phyloP scores from a whole-genome alignment of 2,113 vertebrate genomes.

The Rhagologus leucostigma region DNA sequence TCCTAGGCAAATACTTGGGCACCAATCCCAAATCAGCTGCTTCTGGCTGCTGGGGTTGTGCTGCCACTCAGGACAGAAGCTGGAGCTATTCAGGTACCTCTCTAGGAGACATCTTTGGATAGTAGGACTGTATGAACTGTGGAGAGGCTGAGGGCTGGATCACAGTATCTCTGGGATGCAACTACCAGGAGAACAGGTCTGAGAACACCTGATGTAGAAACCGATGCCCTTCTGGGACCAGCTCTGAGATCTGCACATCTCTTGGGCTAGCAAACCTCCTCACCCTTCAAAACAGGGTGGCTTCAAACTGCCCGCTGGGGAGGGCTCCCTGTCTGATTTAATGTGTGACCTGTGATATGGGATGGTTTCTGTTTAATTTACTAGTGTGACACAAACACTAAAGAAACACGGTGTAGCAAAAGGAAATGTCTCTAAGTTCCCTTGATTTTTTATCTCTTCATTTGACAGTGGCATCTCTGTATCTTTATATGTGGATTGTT shows the following conservation, averaged over 20 bases:
- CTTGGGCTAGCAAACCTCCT: background rate
- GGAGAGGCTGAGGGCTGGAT: background rate
- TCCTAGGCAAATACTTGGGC: background rate
- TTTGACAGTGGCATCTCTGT: background rate
- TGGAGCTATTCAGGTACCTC: background rate
- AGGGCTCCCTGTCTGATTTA: background rate
- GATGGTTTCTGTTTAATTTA: background rate
- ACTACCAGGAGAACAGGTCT: background rate
- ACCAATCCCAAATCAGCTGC: background rate
- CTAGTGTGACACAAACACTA: background rate
- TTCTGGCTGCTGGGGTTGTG: background rate
- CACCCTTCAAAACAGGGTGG: background rate
- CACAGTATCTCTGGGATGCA: background rate
- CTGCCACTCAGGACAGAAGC: background rate
- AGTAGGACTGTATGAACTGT: background rate
- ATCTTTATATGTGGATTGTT: background rate
- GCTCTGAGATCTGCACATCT: background rate
- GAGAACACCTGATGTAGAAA: background rate
- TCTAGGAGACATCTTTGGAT: background rate
- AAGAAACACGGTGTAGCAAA: background rate
- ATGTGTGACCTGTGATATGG: background rate
- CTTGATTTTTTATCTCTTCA: background rate
- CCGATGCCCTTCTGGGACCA: rapidly evolving
- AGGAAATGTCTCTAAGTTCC: background rate
- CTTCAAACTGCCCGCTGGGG: background rate